These are phyloP conservation scores for Euleptes europaea DNA, from an alignment of 2,113 vertebrate species.

Conservation along the genomic window DNA sequence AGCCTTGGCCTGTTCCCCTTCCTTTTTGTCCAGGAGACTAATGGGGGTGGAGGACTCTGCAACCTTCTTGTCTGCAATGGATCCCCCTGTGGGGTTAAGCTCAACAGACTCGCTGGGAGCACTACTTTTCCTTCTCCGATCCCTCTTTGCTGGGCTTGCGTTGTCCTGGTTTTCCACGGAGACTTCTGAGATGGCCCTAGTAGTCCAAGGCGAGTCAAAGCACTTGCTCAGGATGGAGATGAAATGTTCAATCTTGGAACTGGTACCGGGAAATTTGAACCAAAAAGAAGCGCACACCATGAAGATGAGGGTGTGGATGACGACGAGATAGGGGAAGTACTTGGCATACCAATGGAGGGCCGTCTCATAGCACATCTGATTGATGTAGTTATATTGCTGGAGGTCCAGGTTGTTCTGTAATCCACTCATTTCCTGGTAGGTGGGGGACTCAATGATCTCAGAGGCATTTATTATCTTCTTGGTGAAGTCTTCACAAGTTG, in stretches of 20 bases:
- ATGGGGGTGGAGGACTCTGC: conserved; percentile 70
- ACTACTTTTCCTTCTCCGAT: conserved; percentile 33
- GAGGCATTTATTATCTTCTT: conserved; percentile 56
- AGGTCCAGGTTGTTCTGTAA: conserved; percentile 86
- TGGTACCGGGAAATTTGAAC: conserved; percentile 92
- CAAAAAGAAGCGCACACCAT: conserved; percentile 91
- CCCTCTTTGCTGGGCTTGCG: conserved; percentile 7
- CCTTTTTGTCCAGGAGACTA: conserved; percentile 87
- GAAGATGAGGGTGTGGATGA: conserved; percentile 89
- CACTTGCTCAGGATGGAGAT: conserved; percentile 88
- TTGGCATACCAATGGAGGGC: conserved; percentile 91
- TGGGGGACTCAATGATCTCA: conserved; percentile 30
- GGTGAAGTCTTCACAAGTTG: conserved; percentile 76
- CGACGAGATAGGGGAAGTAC: conserved; percentile 89
- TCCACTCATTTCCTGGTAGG: conserved; percentile 72
- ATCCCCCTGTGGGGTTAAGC: conserved; percentile 64
- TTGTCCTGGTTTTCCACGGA: conserved; percentile 78
- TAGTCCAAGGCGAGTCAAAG: conserved; percentile 91
- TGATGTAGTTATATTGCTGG: conserved; percentile 89
- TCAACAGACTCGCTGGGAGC: conserved; percentile 61
- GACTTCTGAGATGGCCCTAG: conserved; percentile 86
- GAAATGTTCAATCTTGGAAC: conserved; percentile 91
- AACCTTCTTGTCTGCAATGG: conserved; percentile 74
- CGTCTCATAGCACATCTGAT: conserved; percentile 89
- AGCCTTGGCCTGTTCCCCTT: conserved; percentile 90